Percentiles rank a stretch among this genome's conserved stretches.
Conservation (phyloP, 30 jellyfish, hydroid and myxozoan species). For the Mastigias papua region DNA sequence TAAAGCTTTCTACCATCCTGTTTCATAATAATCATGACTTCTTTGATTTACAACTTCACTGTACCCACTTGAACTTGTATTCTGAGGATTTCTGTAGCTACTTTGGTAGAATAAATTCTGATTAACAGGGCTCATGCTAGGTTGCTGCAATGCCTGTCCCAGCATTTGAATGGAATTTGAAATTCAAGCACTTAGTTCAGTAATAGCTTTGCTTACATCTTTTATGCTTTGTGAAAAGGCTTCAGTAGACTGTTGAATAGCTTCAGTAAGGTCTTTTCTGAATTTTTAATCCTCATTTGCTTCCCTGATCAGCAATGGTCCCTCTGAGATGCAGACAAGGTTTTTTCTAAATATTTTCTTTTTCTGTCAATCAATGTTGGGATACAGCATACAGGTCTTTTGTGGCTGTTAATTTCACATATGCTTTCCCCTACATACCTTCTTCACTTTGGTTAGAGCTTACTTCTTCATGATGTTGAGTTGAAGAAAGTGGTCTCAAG, state of each 20-base stretch:
- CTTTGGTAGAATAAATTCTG: slow-evolving; percentile 60
- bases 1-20: slow-evolving; percentile 17
- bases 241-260: slow-evolving; percentile 59
- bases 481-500: too few relatives aligned
- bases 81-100: background rate
- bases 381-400: too few relatives aligned
- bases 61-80: slow-evolving; percentile 18
- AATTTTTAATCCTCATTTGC: slow-evolving; percentile 55
- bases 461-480: too few relatives aligned
- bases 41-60: slow-evolving; percentile 13
- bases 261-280: slow-evolving; percentile 60
- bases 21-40: slow-evolving; percentile 2
- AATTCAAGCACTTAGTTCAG: slow-evolving; percentile 62
- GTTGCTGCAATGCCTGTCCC: slow-evolving; percentile 68
- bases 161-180: slow-evolving; percentile 61
- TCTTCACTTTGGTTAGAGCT: too few relatives aligned
- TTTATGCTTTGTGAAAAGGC: slow-evolving; percentile 41
- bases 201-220: slow-evolving; percentile 61
- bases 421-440: too few relatives aligned
- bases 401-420: too few relatives aligned
- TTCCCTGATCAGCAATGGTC: slow-evolving; percentile 52
- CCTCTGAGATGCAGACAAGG: slow-evolving; percentile 57
- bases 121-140: slow-evolving; percentile 40
- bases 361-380: slow-evolving; percentile 56
- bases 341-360: slow-evolving; percentile 60